Percentiles rank a stretch among this genome's conserved stretches.
phyloP scores from a whole-genome alignment of 2,797 vertebrate genomes.

The Scolopax bukidnonensis region DNA sequence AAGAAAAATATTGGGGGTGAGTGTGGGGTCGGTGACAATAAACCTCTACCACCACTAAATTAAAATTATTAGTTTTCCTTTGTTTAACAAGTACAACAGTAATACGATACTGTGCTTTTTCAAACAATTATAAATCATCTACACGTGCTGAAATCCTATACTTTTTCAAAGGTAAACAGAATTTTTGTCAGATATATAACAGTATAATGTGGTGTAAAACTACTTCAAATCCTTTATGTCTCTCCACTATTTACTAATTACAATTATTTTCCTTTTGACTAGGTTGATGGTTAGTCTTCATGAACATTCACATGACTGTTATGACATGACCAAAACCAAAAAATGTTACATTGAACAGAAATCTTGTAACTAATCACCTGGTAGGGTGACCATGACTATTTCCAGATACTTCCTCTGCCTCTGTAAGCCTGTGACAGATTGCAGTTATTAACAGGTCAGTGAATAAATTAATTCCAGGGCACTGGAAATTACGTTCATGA shows the following conservation, averaged over 20 bases:
- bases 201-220: not conserved
- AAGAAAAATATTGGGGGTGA: not conserved
- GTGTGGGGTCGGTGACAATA: not conserved
- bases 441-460: slow-evolving; percentile 72
- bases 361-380: slow-evolving; percentile 45
- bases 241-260: not conserved
- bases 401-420: slow-evolving; percentile 56
- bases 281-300: slow-evolving; percentile 16
- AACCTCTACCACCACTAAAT: not conserved
- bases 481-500: slow-evolving; percentile 67
- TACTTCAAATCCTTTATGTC: not conserved
- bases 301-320: not conserved
- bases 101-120: not conserved
- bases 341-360: slow-evolving; percentile 34
- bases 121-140: not conserved
- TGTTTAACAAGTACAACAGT: not conserved
- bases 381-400: slow-evolving; percentile 42
- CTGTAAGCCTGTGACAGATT: slow-evolving; percentile 61
- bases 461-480: slow-evolving; percentile 75
- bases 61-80: not conserved
- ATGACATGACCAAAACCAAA: slow-evolving; percentile 24
- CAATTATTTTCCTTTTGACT: not conserved
- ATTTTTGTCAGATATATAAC: not conserved
- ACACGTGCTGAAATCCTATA: not conserved
- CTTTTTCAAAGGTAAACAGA: not conserved